Evolutionary conservation across 2,888 invertebrate genomes (phyloP), one percentile per base, ranked within the genome.

Genomic region (Polyommatus icarus): DNA sequence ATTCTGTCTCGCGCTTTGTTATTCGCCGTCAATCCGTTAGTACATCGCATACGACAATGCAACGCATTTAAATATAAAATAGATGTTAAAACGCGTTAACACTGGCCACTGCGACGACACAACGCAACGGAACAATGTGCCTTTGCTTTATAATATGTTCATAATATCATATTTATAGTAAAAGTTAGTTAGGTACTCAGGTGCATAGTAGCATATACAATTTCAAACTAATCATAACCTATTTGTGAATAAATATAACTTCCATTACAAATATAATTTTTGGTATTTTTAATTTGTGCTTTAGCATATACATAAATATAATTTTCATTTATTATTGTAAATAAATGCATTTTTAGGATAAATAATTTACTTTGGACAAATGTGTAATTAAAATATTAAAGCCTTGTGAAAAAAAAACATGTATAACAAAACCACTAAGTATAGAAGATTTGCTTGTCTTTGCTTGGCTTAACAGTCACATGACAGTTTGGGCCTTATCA

Each of bases 211-310:
- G 61, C 61, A 10, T 61, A 24, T 61, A 61, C 20, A 61, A 24
- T 24, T 61, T 61, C 10, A 24, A 61, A 61, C 20, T 61, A 24
- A 24, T 61, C 8, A 61, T 59, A 59, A 59, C 10, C 61, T 61
- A 20, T 24, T 24, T 61, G 24, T 24, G n/a, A 59, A 59, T 59
- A 20, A 20, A 59, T 59, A 59, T 59, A 20, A 61, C 8, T 61
- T 61, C 24, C 61, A 24, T 61, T 24, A 61, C 20, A 61, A 61
- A 61, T 61, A 61, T 61, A 61, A 61, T 61, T 24, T 61, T 24
- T 61, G 61, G 24, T 20, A 10, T 10, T 59, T 24, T 59, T 59
- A 59, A 59, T n/a, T 20, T 61, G n/a, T 61, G 50, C 50, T 50
- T 3, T n/a, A n/a, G n/a, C 10, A 0, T 10, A 61, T 61, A 61